phyloP scores from a whole-genome alignment of 2,888 invertebrate species.

The Lycaena phlaeas region DNA sequence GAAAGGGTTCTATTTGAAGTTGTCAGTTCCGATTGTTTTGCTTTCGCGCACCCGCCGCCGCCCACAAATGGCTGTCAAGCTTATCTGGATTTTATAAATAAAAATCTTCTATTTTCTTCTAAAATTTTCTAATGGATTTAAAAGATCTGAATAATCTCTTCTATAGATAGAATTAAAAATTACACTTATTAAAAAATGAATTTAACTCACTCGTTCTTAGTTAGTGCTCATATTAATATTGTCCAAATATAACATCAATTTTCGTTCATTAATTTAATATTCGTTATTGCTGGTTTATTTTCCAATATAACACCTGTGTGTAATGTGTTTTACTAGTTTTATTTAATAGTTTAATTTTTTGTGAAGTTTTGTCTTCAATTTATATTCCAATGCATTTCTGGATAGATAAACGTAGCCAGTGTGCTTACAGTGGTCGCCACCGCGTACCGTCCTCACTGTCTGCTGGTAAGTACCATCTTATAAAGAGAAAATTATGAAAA shows the following conservation, averaged over 20 bases:
- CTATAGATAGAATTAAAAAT: background rate
- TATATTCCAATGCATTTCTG: conserved; percentile 86
- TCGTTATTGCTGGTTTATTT: too few species aligned
- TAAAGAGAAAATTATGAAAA: too few species aligned
- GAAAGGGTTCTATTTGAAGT: conserved; percentile 21
- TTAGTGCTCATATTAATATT: background rate
- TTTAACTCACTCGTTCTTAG: background rate
- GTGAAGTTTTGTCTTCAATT: conserved; percentile 17
- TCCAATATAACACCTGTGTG: too few species aligned
- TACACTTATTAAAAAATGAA: background rate
- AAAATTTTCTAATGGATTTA: background rate
- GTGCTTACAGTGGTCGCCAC: conserved; percentile 81
- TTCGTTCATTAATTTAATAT: too few species aligned
- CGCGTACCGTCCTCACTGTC: conserved; percentile 79
- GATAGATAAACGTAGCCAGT: conserved; percentile 88
- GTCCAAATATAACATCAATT: too few species aligned
- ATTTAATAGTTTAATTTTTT: conserved; percentile 5
- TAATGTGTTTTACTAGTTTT: conserved; percentile 1
- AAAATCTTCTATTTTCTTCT: background rate
- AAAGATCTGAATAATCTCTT: background rate
- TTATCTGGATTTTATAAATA: background rate
- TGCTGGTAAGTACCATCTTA: conserved; percentile 45
- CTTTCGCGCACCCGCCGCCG: conserved; percentile 46
- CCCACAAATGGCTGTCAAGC: conserved; percentile 47
- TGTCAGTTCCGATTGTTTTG: conserved; percentile 43